phyloP scores from a whole-genome alignment of 2,797 vertebrate species.

The Anguilla anguilla region DNA sequence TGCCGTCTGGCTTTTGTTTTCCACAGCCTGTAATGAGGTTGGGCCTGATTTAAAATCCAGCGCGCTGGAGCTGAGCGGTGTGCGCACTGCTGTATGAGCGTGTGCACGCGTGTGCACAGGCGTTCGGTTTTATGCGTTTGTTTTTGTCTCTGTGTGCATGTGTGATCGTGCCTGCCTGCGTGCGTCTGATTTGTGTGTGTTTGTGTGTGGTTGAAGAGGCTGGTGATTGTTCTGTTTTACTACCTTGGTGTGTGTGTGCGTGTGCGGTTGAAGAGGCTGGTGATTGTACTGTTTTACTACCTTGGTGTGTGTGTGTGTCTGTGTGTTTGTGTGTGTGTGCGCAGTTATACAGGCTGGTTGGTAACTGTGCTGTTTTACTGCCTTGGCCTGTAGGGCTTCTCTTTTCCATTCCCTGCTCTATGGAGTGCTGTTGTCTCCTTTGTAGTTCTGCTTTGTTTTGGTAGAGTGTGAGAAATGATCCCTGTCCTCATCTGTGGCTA shows the following conservation, averaged over 20 bases:
- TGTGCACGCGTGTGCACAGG: conserved; percentile 44
- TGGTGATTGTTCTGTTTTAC: neutral
- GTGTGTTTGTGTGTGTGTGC: conserved; percentile 23
- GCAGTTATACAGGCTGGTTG: conserved; percentile 34
- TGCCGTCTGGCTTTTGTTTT: conserved; percentile 69
- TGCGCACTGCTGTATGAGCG: conserved; percentile 47
- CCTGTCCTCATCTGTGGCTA: neutral
- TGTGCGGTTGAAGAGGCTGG: neutral
- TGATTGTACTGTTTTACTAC: neutral
- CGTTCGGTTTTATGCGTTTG: conserved; percentile 35
- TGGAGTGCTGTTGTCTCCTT: neutral
- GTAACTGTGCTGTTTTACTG: neutral
- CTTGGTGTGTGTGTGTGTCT: conserved; percentile 24
- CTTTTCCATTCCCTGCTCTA: conserved; percentile 18
- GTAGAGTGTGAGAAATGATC: neutral
- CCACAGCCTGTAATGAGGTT: conserved; percentile 71
- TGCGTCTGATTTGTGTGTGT: conserved; percentile 44
- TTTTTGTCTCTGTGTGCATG: neutral
- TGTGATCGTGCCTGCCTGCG: conserved; percentile 27
- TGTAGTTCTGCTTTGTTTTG: neutral
- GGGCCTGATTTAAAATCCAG: conserved; percentile 70
- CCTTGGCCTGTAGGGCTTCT: neutral
- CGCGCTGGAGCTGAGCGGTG: conserved; percentile 40
- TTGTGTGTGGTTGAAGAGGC: conserved; percentile 29
- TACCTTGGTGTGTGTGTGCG: neutral